These are phyloP conservation scores for Sprattus sprattus DNA, from an alignment of 2,113 vertebrate species.

Conservation along the genomic window DNA sequence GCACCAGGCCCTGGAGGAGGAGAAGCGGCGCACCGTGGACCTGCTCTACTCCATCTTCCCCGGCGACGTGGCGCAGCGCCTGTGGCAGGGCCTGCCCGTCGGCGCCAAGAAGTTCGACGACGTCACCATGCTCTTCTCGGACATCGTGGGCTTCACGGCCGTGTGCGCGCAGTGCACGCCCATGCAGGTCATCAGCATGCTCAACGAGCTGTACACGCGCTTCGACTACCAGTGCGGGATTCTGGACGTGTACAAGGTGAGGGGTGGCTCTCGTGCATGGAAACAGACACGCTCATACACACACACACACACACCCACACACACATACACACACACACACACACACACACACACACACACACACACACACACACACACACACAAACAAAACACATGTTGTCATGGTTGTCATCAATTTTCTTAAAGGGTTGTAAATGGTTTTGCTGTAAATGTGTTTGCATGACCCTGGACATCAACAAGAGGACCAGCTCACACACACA, in stretches of 20 bases:
- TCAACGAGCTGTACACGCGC: conserved; percentile 94
- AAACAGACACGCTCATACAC: neutral
- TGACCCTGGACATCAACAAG: neutral
- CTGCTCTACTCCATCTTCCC: conserved; percentile 98
- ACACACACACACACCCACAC: conserved; percentile 28
- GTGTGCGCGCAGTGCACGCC: conserved; percentile 96
- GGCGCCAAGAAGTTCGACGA: conserved; percentile 96
- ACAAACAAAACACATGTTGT: neutral
- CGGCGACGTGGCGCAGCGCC: conserved; percentile 91
- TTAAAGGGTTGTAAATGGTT: neutral
- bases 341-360: conserved; percentile 27
- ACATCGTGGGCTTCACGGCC: conserved; percentile 98
- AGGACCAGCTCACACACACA: neutral
- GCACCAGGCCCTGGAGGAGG: conserved; percentile 93
- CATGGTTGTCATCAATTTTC: neutral
- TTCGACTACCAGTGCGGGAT: conserved; percentile 99
- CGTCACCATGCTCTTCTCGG: conserved; percentile 98
- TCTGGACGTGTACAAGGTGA: conserved; percentile 97
- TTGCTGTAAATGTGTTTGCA: neutral
- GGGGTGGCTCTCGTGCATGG: neutral
- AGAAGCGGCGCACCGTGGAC: conserved; percentile 96
- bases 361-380: conserved; percentile 23
- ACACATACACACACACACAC: neutral
- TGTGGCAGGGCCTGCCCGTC: conserved; percentile 94
- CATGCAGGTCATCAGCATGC: conserved; percentile 99